Evolutionary conservation across 2,113 vertebrate species (phyloP).

Genomic region (Pao palembangensis): DNA sequence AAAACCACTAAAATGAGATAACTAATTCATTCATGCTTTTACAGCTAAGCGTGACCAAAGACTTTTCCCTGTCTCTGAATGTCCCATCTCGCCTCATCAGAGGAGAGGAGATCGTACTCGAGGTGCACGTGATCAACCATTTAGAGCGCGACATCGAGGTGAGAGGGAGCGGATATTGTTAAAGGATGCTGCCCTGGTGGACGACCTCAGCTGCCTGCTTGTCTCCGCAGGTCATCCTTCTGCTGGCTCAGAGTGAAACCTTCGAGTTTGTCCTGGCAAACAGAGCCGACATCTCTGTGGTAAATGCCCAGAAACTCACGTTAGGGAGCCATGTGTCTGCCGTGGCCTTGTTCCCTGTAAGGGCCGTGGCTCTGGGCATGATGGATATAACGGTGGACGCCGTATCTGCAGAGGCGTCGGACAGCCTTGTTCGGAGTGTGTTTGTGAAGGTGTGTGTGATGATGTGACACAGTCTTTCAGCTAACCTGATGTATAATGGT

Average conservation of each 20-base stretch:
- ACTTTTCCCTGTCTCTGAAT: constrained; percentile 82
- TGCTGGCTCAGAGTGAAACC: constrained; percentile 70
- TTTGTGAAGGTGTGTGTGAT: constrained; percentile 83
- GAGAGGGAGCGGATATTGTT: constrained; percentile 16
- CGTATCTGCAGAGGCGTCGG: constrained; percentile 73
- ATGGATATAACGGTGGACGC: constrained; percentile 81
- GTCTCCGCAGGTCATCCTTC: constrained; percentile 77
- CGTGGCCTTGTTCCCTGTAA: constrained; percentile 77
- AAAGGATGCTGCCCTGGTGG: too few relatives aligned
- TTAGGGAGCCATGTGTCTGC: constrained; percentile 73
- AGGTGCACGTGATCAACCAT: constrained; percentile 85
- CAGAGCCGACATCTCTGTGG: constrained; percentile 62
- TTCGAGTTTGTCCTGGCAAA: constrained; percentile 78
- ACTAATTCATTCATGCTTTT: neutral
- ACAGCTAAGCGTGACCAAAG: constrained; percentile 82
- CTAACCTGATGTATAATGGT: too few relatives aligned
- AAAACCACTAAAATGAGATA: too few relatives aligned
- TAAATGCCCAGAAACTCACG: constrained; percentile 65
- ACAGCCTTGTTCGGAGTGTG: constrained; percentile 74
- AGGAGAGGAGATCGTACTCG: constrained; percentile 85
- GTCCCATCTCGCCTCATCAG: constrained; percentile 80
- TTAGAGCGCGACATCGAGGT: constrained; percentile 79
- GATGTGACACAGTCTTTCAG: neutral
- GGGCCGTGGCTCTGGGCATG: constrained; percentile 74
- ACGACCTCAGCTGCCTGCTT: neutral